Evolutionary conservation across 2,888 invertebrate species (phyloP).

Genomic region (Melitaea athalia): DNA sequence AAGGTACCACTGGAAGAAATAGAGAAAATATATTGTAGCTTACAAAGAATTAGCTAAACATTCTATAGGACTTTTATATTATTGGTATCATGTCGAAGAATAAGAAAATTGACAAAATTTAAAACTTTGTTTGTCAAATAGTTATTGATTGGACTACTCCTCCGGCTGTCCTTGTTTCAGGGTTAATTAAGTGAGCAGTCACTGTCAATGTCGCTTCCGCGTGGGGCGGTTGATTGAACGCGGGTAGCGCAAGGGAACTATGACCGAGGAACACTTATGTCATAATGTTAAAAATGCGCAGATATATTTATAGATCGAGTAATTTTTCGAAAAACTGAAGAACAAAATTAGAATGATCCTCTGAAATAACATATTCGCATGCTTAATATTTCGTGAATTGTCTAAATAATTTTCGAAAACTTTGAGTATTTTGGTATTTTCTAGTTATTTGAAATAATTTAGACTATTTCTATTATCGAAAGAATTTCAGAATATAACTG

Average conservation of each 20-base stretch:
- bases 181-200: slow-evolving; percentile 30
- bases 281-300: background rate
- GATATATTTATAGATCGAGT: background rate
- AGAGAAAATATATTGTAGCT: background rate
- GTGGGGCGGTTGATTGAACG: slow-evolving; percentile 29
- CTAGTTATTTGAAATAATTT: no score
- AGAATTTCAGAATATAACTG: no score
- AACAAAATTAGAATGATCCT: no score
- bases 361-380: no score
- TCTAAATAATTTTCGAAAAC: no score
- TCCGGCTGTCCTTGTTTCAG: slow-evolving; percentile 17
- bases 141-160: background rate
- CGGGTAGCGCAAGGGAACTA: slow-evolving; percentile 8
- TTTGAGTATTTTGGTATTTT: no score
- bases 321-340: background rate
- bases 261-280: slow-evolving; percentile 8
- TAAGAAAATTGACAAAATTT: background rate
- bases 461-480: no score
- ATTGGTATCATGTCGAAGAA: background rate
- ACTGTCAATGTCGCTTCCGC: slow-evolving; percentile 27
- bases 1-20: slow-evolving; percentile 84
- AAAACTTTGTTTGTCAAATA: background rate
- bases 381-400: no score
- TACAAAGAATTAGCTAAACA: no score
- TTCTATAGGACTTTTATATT: no score